Conservation (phyloP, 2,113 vertebrate species). For the Ammodytes marinus region DNA sequence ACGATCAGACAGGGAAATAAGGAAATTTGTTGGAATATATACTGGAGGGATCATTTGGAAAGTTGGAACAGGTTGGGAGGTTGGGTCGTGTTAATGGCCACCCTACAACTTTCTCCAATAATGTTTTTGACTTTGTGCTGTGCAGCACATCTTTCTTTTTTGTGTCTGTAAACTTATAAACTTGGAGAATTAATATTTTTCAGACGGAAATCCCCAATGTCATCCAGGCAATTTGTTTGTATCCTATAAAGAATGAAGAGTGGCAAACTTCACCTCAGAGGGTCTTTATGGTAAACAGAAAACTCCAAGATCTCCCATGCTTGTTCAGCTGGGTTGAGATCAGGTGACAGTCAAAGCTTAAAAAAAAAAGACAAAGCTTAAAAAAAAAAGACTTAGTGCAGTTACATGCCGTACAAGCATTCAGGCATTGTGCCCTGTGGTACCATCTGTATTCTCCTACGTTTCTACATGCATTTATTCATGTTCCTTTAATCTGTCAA, state of each 20-base stretch:
- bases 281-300: background rate
- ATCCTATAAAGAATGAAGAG: background rate
- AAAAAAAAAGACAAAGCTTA: background rate
- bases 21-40: no score
- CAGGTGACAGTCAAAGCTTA: background rate
- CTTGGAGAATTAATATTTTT: background rate
- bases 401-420: conserved; percentile 5
- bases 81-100: background rate
- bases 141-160: background rate
- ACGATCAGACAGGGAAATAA: no score
- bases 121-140: background rate
- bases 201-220: background rate
- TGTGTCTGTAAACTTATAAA: background rate
- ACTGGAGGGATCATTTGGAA: no score
- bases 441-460: conserved; percentile 1
- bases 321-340: conserved; percentile 13
- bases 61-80: no score
- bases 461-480: conserved; percentile 15
- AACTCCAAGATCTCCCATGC: background rate
- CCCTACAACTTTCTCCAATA: background rate
- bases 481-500: conserved; percentile 7
- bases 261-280: background rate
- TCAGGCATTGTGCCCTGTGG: background rate
- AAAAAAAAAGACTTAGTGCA: conserved; percentile 12
- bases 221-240: background rate